A percentile compares a stretch with the other conserved stretches of the same genome.
phyloP scores from a whole-genome alignment of 1,140 invertebrate species.

The Oryctes rhinoceros region DNA sequence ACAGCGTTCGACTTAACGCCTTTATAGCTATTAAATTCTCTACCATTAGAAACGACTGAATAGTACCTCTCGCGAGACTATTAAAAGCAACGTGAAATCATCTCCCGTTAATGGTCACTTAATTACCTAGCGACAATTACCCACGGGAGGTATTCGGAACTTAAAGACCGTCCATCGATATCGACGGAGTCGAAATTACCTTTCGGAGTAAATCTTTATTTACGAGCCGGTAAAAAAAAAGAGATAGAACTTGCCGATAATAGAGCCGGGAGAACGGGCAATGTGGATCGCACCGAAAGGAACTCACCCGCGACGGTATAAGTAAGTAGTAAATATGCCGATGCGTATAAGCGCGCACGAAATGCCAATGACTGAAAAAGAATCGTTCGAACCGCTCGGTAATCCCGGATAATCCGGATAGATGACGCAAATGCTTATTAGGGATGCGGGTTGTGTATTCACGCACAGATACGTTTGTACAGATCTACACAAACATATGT shows the following conservation, averaged over 20 bases:
- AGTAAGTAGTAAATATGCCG: background rate
- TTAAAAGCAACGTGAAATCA: too few relatives aligned
- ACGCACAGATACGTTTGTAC: background rate
- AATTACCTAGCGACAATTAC: background rate
- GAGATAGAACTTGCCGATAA: background rate
- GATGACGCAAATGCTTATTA: constrained; percentile 5
- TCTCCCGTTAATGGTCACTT: background rate
- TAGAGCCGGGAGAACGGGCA: background rate
- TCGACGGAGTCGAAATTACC: background rate
- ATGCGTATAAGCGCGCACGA: background rate
- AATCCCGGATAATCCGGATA: background rate
- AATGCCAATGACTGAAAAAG: background rate
- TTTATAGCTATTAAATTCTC: too few relatives aligned
- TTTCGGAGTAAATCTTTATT: constrained; percentile 15
- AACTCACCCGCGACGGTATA: background rate
- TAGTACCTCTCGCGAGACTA: too few relatives aligned
- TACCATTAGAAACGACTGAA: too few relatives aligned
- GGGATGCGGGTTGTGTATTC: background rate
- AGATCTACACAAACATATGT: too few relatives aligned
- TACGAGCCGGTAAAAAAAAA: background rate
- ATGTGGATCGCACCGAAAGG: background rate
- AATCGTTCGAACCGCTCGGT: background rate
- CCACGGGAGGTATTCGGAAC: background rate
- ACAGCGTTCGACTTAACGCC: too few relatives aligned
- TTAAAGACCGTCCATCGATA: background rate